Evolutionary conservation across 2,797 vertebrate species (phyloP).

Genomic region (Myotis vivesi): DNA sequence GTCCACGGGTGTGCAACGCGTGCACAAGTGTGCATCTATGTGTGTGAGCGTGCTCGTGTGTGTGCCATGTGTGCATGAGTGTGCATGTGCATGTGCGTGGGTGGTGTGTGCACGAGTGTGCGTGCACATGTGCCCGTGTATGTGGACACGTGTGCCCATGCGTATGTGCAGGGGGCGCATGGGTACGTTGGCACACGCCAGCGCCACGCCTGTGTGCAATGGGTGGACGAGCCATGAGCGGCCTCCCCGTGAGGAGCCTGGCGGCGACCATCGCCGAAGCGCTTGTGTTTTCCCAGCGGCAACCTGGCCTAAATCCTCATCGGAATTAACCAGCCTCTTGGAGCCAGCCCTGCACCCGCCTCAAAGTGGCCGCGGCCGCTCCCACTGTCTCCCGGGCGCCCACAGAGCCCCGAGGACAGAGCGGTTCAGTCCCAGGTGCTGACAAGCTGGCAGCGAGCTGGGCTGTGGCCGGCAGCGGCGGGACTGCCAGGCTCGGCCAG

Average conservation of each 20-base stretch:
- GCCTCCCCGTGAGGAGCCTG: not conserved
- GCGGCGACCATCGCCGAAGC: not conserved
- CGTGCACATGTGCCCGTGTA: no score
- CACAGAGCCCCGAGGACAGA: not conserved
- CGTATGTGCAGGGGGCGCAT: rapidly evolving
- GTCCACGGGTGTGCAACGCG: not conserved
- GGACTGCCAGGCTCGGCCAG: not conserved
- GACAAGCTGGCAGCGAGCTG: not conserved
- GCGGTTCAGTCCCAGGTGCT: not conserved
- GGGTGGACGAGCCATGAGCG: not conserved
- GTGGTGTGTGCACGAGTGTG: not conserved
- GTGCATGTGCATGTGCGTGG: rapidly evolving
- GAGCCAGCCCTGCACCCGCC: not conserved
- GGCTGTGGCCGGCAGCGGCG: not conserved
- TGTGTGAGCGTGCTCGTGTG: not conserved
- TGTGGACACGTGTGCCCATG: not conserved
- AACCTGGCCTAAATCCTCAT: slow-evolving; percentile 10
- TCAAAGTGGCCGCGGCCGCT: not conserved
- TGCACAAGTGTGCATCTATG: no score
- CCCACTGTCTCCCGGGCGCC: not conserved
- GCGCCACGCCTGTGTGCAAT: rapidly evolving
- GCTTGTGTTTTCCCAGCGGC: not conserved
- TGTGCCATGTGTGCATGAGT: no score
- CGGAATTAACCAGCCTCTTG: slow-evolving; percentile 38
- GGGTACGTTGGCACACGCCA: rapidly evolving